Base-by-base conservation (phyloP, 2,888 invertebrate genomes). In the Hirudinaria manillensis region DNA sequence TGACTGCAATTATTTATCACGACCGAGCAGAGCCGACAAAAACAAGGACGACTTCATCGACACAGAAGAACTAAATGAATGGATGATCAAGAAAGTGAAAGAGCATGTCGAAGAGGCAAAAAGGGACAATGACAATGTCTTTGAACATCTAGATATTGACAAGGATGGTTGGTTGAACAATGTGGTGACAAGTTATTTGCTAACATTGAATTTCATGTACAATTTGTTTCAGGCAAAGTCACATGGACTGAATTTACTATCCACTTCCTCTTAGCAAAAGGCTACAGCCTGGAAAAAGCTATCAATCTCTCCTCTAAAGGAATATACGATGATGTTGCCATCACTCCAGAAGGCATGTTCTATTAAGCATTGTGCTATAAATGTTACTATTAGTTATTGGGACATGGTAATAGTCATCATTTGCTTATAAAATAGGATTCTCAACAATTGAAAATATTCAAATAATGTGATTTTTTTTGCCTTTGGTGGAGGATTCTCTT, bases 171-270 rank as follows among this genome's bases (percentile, higher is more conserved):
- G 24, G 79, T 68, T 34, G n/a, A 10, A 34, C 13, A 24, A n/a
- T 34, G 32, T 32, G 24, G 24, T 68, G 68, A 6, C n/a, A 34
- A 34, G 68, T 2, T 1, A 1, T 68, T 68, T 6, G 16, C 21
- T 74, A 38, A 36, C 36, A 36, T 13, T 66, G 10, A 21, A 29
- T 61, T 61, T 61, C n/a, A 6, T 24, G 13, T 27, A 29, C 24
- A 27, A 29, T 61, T 61, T 61, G 29, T 16, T 78, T 4, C 80
- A 89, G 89, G 89, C 19, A 88, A 89, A 70, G 88, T 93, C 56
- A 89, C 90, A 0, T 93, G 92, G 92, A 89, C 90, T 77, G 92
- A 93, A 82, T 93, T 92, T 82, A 91, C 91, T 83, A 87, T 88
- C 0, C 90, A 90, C 83, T 92, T 92, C 82, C 83, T 92, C 71